phyloP scores from a whole-genome alignment of 2,113 vertebrate species.

The Redunca redunca region DNA sequence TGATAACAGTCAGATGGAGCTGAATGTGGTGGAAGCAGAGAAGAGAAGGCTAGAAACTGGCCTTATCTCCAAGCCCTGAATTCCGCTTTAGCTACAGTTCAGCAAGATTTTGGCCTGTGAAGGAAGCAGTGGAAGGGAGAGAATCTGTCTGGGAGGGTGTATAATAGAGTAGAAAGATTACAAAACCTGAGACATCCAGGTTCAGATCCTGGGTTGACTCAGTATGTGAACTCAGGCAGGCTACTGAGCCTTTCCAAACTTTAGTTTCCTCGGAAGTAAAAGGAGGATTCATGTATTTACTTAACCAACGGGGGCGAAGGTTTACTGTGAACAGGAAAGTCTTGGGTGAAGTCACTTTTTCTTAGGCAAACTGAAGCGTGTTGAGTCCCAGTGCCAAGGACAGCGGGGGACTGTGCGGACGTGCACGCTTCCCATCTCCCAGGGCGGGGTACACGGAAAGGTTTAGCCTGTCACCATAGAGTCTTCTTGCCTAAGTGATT shows the following conservation, averaged over 20 bases:
- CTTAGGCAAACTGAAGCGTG: not conserved
- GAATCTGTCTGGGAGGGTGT: not conserved
- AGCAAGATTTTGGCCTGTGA: not conserved
- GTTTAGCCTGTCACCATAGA: not conserved
- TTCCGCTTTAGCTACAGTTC: not conserved
- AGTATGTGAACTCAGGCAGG: not conserved
- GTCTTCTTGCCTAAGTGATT: not conserved
- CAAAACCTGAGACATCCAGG: not conserved
- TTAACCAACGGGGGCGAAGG: not conserved
- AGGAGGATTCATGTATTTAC: not conserved
- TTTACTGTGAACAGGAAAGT: not conserved
- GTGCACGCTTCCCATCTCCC: not conserved
- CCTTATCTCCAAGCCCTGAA: not conserved
- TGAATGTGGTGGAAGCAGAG: not conserved
- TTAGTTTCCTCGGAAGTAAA: not conserved
- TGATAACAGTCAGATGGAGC: not conserved
- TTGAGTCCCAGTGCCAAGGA: not conserved
- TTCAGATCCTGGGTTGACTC: not conserved
- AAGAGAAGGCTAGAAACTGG: not conserved
- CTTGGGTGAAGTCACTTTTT: not conserved
- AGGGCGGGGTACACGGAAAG: not conserved
- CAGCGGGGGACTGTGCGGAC: fast-evolving
- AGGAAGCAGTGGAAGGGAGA: not conserved
- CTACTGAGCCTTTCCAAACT: not conserved
- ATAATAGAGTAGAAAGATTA: not conserved